Base-by-base conservation (phyloP, 2,113 vertebrate genomes). In the Erythrocercus mccallii region DNA sequence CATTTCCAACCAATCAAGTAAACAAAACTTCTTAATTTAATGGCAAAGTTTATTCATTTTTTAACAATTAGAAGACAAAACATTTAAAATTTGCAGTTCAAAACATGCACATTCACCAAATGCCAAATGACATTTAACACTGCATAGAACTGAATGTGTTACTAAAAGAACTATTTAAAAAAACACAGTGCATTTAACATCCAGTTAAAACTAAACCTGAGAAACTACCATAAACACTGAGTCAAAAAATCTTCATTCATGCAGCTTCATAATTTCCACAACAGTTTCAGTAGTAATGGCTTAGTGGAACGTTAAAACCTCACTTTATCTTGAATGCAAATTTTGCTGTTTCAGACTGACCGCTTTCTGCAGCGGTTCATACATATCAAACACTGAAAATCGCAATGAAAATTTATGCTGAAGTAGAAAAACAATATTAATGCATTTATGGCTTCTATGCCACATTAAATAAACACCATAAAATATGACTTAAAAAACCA, bases 71-170 rank as follows among this genome's bases (percentile, higher is more conserved):
- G 93, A 98, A 98, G 98, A 99, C 98, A 98, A 97, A 98, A 99
- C 99, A 98, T 98, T 98, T 98, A 99, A 98, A 99, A 98, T 98
- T 97, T 98, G 98, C 98, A 98, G 98, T 99, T 99, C 98, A 98
- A 98, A 98, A 99, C 99, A 99, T 99, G 99, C 99, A 99, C 98
- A 98, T 99, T 98, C 99, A 99, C 99, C 98, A 98, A 98, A 98
- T 98, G 98, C 97, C 96, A 97, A 94, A 92, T 95, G 96, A 98
- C 96, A 98, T 69, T 56, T 88, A 97, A 98, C 97, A 98, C 97
- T 97, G 96, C 97, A 97, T 96, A 96, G 97, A 98, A 98, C 79
- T 90, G 94, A 96, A 83, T 76, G 84, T 90, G 90, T 96, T 97
- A 97, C 96, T 96, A 64, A 96, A 96, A 97, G 95, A 98, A 98